Base-by-base conservation (phyloP, 2,797 vertebrate species). In the Clamator glandarius region DNA sequence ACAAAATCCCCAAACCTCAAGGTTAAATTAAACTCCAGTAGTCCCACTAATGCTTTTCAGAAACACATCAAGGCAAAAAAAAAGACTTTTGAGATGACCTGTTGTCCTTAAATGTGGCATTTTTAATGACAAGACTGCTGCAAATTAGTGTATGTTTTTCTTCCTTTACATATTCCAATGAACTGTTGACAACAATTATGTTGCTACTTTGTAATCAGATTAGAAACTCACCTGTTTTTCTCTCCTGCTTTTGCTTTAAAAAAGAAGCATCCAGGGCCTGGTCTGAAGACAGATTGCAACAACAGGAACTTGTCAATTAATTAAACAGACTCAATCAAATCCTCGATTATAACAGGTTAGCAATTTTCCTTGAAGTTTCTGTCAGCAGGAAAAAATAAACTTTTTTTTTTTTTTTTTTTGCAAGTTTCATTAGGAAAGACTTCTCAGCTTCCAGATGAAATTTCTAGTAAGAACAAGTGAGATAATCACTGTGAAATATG, bases 391-490 rank as follows among this genome's bases (percentile, higher is more conserved):
- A 33, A 48, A 15, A 41, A 10, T 5, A 29, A 57, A 61, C 29
- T 18, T 44, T 44, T 44, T 44, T 28, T 18, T 44, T 44, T 44
- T 44, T 28, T 63, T 84, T n/a, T 26, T 26, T 28, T 13, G 8
- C 3, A 88, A 76, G 59, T 78, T 90, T 76, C 64, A 39, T 28
- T 73, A 62, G 77, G 58, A 84, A 92, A 88, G 74, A 33, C 72
- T 76, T 79, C 25, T 54, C 8, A 50, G 82, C 51, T 94, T 83
- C 91, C 84, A 93, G 92, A 85, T 91, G 91, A 81, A 84, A 66
- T 83, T 92, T 92, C 91, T 79, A 55, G 67, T 77, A 68, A 59
- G 72, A 89, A 50, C 39, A 44, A 89, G 84, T 89, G 74, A 89
- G 59, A 75, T 84, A 59, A 89, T 70, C n/a, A 48, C 41, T 84